phyloP scores from a whole-genome alignment of 92 coral and sea anemone species.

The Porites cylindrica region DNA sequence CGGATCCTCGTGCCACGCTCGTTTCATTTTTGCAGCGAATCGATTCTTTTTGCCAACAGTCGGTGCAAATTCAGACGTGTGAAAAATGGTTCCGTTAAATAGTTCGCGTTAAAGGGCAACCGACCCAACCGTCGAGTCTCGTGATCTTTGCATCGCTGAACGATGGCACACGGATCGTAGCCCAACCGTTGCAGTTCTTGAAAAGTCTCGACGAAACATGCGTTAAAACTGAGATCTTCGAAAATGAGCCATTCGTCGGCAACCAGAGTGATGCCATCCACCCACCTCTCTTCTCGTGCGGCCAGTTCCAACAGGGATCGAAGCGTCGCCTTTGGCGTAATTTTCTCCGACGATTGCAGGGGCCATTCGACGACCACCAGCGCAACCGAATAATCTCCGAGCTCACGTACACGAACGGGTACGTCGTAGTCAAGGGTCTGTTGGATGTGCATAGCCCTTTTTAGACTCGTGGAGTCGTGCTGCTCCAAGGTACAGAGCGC shows the following conservation, averaged over 20 bases:
- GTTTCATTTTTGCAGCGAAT: not conserved
- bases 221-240: not conserved
- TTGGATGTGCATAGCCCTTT: not conserved
- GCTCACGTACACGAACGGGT: not conserved
- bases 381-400: not conserved
- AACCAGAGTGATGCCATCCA: not conserved
- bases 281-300: not conserved
- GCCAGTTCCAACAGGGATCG: not conserved
- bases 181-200: not conserved
- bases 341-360: not conserved
- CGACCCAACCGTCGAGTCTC: not conserved
- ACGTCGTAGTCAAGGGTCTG: not conserved
- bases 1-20: not conserved
- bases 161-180: not conserved
- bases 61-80: not conserved
- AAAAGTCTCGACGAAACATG: not conserved
- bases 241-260: not conserved
- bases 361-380: slow-evolving; percentile 19
- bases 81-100: not conserved
- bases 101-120: not conserved
- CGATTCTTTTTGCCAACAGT: not conserved
- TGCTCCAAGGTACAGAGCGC: not conserved
- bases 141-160: not conserved
- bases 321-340: not conserved
- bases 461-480: not conserved